Evolutionary conservation across 2,888 invertebrate species (phyloP).

Genomic region (Agrotis puta): DNA sequence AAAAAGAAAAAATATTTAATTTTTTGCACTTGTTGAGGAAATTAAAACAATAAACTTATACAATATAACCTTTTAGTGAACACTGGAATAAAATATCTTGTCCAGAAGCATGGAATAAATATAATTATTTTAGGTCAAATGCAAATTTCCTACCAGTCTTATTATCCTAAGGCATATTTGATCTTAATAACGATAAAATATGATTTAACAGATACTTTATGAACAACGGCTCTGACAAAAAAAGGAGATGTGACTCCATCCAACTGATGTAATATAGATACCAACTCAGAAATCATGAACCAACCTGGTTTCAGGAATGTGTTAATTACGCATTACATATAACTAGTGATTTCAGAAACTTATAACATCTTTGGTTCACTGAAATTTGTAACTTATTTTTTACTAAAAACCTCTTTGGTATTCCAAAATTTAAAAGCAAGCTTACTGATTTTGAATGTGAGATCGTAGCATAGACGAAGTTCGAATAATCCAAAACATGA

Average conservation of each 20-base stretch:
- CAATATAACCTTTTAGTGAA: no score
- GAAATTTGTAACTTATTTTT: background rate
- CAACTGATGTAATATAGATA: constrained; percentile 24
- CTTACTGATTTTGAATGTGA: background rate
- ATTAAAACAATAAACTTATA: background rate
- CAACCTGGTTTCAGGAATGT: constrained; percentile 2
- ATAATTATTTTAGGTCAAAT: background rate
- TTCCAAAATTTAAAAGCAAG: background rate
- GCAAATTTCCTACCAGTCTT: background rate
- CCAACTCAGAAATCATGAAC: background rate
- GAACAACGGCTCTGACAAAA: background rate
- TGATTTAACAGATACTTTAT: background rate
- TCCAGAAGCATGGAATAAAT: background rate
- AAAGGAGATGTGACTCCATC: background rate
- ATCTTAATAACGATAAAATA: background rate
- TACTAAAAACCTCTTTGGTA: no score
- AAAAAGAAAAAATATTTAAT: constrained; percentile 61
- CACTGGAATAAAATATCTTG: background rate
- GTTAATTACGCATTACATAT: background rate
- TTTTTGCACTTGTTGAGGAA: background rate
- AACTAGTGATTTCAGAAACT: no score
- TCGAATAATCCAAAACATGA: background rate
- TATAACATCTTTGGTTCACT: background rate
- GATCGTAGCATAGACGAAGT: background rate
- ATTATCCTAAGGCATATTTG: background rate